Base-by-base conservation (phyloP, 1,140 invertebrate genomes). In the Lepidurus couesii region DNA sequence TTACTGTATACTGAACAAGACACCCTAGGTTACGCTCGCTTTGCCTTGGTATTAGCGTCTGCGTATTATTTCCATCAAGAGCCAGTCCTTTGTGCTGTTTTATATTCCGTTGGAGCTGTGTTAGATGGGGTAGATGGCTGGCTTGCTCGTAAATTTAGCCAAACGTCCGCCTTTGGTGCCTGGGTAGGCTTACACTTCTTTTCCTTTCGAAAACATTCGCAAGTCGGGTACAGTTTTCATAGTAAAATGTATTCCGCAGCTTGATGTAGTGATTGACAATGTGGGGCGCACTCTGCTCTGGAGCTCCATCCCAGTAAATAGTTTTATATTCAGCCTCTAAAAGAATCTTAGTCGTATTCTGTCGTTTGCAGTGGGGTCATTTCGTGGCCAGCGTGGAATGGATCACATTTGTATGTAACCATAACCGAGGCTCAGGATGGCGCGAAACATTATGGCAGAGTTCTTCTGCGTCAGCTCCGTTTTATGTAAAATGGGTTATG, bases 211-310 rank as follows among this genome's bases (percentile, higher is more conserved):
- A 42, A 44, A 42, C 13, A 77, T 73, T 77, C 26, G 34, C 34
- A 34, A 34, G 3, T 34, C 34, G 2, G 34, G 34, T 34, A 34
- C 34, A 34, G 34, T 34, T 34, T 34, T 34, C 34, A 34, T 34
- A 34, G 34, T 34, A 44, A 73, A 16, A n/a, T 24, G 24, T 77
- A 42, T 6, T 74, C 74, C 79, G 8, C 34, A 82, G 81, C 65
- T 82, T 11, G 81, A 82, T 73, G 81, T 82, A 7, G 79, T 82
- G 5, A 74, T 82, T 7, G 81, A 82, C 76, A 82, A 82, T 44
- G 13, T 82, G 21, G 81, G 81, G 53, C 24, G 81, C 47, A 65
- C 44, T n/a, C 44, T 75, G 43, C 44, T 82, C 7, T 82, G 81
- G 81, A 79, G 80, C 73, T 73, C 79, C 47, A 44, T 75, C 45